Percentiles rank a stretch among this genome's conserved stretches.
phyloP scores from a whole-genome alignment of 2,888 invertebrate genomes.

The Phorcus lineatus region DNA sequence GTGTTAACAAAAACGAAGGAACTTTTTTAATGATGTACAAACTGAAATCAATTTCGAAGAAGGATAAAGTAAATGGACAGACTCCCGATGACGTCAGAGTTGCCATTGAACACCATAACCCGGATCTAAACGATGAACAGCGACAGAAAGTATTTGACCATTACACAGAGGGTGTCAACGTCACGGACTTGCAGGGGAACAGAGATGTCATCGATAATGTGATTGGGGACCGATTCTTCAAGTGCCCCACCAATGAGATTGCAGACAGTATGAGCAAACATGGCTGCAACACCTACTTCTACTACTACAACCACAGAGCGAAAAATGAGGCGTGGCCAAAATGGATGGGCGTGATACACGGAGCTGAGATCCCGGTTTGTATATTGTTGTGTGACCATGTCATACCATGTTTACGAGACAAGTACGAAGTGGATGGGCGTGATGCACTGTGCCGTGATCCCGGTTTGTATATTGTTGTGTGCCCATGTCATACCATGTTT shows the following conservation, averaged over 20 bases:
- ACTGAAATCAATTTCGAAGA: conserved; percentile 74
- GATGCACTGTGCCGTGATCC: conserved; percentile 95
- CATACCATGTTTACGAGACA: not conserved
- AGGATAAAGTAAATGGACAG: conserved; percentile 81
- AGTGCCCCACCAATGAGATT: conserved; percentile 94
- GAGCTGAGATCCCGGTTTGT: conserved; percentile 87
- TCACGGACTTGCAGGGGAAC: conserved; percentile 89
- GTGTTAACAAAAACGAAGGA: conserved; percentile 94
- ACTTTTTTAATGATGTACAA: conserved; percentile 96
- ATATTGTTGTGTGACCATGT: too few relatives aligned
- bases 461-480: conserved; percentile 64
- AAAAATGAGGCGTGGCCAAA: conserved; percentile 91
- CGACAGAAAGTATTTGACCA: conserved; percentile 91
- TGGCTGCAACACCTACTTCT: conserved; percentile 91
- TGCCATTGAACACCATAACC: conserved; percentile 80
- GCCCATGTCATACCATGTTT: not conserved
- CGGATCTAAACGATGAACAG: conserved; percentile 82
- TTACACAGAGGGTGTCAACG: conserved; percentile 92
- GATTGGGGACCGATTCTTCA: conserved; percentile 95
- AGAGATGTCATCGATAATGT: conserved; percentile 91
- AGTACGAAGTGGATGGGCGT: conserved; percentile 92
- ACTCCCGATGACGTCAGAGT: conserved; percentile 78
- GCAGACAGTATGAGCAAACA: conserved; percentile 91
- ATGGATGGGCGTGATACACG: conserved; percentile 97
- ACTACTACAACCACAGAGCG: conserved; percentile 89